Percentiles rank a stretch among this genome's conserved stretches.
These are phyloP conservation scores for Argyrosomus regius DNA, from an alignment of 2,797 vertebrate species.

Conservation along the genomic window DNA sequence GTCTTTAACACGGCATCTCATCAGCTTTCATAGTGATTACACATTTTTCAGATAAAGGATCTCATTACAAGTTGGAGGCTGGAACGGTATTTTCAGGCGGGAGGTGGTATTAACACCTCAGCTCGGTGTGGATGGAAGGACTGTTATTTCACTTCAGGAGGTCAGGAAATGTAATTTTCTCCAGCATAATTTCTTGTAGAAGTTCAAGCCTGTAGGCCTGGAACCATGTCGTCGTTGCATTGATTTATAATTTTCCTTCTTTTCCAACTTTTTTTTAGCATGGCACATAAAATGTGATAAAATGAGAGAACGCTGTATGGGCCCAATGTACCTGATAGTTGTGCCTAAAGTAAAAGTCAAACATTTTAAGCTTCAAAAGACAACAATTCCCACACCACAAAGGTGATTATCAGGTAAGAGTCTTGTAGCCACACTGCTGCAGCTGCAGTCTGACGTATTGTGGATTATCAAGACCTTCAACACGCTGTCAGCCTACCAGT, in stretches of 20 bases:
- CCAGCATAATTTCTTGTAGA: conserved; percentile 35
- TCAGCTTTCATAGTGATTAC: conserved; percentile 52
- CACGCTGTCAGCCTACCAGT: not conserved
- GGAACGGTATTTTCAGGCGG: conserved; percentile 21
- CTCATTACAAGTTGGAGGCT: conserved; percentile 46
- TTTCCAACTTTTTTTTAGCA: conserved; percentile 23
- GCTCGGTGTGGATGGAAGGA: not conserved
- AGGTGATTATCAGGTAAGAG: conserved; percentile 18
- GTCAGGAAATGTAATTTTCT: conserved; percentile 53
- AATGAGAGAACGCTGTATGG: not conserved
- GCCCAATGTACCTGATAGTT: not conserved
- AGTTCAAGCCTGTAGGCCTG: conserved; percentile 27
- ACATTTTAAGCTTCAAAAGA: conserved; percentile 17
- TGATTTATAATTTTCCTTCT: conserved; percentile 20
- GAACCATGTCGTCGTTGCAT: conserved; percentile 5
- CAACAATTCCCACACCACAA: conserved; percentile 1
- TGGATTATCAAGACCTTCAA: conserved; percentile 15
- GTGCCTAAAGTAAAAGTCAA: conserved; percentile 10
- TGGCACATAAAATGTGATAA: conserved; percentile 1
- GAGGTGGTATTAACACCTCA: conserved; percentile 45
- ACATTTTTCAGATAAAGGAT: conserved; percentile 48
- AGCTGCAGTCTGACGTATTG: conserved; percentile 11
- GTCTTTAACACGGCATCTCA: conserved; percentile 31
- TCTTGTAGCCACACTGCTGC: not conserved
- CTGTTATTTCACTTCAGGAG: conserved; percentile 42